A percentile compares a stretch with the other conserved stretches of the same genome.
Conservation (phyloP, 92 coral and sea anemone species). For the Desmophyllum pertusum region DNA sequence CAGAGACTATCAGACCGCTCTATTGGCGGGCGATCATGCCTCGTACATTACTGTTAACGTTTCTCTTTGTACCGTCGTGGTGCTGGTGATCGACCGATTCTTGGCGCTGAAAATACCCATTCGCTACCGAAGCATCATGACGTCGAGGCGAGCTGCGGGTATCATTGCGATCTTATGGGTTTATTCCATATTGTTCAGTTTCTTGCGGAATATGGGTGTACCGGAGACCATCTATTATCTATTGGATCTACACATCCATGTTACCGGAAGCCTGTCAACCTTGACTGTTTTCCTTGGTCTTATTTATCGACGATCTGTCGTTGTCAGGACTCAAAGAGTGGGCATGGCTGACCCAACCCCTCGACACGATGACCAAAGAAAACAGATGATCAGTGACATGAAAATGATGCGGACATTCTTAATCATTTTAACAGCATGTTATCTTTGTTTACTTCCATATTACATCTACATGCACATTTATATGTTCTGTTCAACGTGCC, state of each 20-base stretch:
- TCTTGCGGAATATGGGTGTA: conserved; percentile 42
- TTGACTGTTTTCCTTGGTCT: conserved; percentile 30
- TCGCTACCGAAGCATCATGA: conserved; percentile 30
- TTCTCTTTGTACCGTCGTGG: conserved; percentile 42
- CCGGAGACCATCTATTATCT: conserved; percentile 21
- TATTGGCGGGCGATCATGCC: conserved; percentile 21
- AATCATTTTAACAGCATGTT: conserved; percentile 30
- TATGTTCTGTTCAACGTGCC: conserved; percentile 34
- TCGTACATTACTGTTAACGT: conserved; percentile 50
- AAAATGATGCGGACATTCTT: conserved; percentile 39
- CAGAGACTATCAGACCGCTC: conserved; percentile 16
- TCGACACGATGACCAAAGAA: conserved; percentile 1
- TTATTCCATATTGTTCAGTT: conserved; percentile 44
- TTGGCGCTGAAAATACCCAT: conserved; percentile 51
- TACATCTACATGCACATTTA: conserved; percentile 40
- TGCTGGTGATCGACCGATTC: conserved; percentile 54
- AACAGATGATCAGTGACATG: conserved; percentile 15
- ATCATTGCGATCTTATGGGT: conserved; percentile 37
- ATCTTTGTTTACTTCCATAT: conserved; percentile 51
- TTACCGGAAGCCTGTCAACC: conserved; percentile 36
- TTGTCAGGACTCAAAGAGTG: conserved; percentile 13
- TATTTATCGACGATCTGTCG: conserved; percentile 22
- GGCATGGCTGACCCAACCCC: conserved; percentile 10
- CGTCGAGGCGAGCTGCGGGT: conserved; percentile 6
- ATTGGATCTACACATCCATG: conserved; percentile 52